A percentile compares a stretch with the other conserved stretches of the same genome.
Conservation (phyloP, 2,113 vertebrate species). For the Hiodon alosoides region DNA sequence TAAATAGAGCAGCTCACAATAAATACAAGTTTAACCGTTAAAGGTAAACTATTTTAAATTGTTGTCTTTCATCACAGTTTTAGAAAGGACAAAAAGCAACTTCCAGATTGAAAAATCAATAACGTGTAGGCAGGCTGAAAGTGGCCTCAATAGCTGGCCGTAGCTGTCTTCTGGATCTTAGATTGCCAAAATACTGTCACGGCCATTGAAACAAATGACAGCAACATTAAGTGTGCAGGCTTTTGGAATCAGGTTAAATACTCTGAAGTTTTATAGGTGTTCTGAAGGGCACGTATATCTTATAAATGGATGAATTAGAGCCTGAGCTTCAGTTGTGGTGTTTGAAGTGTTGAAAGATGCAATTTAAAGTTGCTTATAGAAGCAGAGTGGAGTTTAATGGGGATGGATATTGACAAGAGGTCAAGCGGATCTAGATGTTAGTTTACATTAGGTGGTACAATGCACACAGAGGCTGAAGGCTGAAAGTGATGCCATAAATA, state of each 20-base stretch:
- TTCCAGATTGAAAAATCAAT: conserved; percentile 19
- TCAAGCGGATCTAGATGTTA: conserved; percentile 24
- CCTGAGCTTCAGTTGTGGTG: conserved; percentile 4
- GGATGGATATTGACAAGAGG: conserved; percentile 36
- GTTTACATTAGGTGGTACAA: conserved; percentile 18
- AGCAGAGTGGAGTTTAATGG: conserved; percentile 43
- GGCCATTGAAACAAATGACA: conserved; percentile 43
- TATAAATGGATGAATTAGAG: conserved; percentile 26
- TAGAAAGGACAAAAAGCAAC: background rate
- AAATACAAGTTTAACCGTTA: background rate
- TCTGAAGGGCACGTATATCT: conserved; percentile 31
- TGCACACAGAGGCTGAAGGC: background rate
- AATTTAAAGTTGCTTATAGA: conserved; percentile 37
- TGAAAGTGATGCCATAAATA: conserved; percentile 18
- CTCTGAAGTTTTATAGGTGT: conserved; percentile 43
- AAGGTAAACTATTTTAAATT: background rate
- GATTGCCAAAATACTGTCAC: conserved; percentile 34
- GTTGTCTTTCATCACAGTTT: background rate
- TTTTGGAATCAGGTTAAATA: conserved; percentile 34
- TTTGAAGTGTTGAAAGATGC: conserved; percentile 23
- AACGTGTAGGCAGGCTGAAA: conserved; percentile 23
- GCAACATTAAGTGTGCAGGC: conserved; percentile 35
- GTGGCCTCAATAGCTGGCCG: conserved; percentile 33
- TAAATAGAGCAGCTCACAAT: too few relatives aligned
- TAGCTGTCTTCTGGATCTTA: conserved; percentile 16